phyloP scores from a whole-genome alignment of 2,113 vertebrate genomes.

The Hiodon tergisus region DNA sequence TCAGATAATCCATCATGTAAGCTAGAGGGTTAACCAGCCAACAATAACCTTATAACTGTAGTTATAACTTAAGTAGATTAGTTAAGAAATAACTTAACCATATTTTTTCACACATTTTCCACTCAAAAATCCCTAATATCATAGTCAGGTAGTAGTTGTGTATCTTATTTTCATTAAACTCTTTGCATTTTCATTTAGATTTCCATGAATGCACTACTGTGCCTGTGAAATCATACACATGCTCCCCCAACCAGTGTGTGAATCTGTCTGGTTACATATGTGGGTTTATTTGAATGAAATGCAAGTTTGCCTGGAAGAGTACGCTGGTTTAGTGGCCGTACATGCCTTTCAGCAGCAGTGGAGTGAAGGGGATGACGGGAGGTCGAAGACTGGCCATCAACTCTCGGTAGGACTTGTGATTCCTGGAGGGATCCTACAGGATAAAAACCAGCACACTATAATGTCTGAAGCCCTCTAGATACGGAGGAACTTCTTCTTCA shows the following conservation, averaged over 20 bases:
- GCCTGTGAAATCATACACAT: background rate
- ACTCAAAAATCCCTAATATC: too few species aligned
- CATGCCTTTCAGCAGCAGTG: conserved; percentile 84
- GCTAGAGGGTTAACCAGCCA: too few species aligned
- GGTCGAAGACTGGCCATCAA: conserved; percentile 85
- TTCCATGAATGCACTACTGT: background rate
- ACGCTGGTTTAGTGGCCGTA: background rate
- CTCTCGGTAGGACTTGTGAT: conserved; percentile 92
- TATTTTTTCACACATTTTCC: too few species aligned
- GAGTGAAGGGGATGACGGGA: conserved; percentile 89
- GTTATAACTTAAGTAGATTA: too few species aligned
- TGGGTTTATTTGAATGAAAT: background rate
- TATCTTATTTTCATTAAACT: too few species aligned
- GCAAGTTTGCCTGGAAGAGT: background rate
- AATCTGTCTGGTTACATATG: too few species aligned
- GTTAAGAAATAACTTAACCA: too few species aligned
- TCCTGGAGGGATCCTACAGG: conserved; percentile 85
- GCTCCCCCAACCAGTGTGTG: background rate
- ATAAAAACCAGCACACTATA: conserved; percentile 16
- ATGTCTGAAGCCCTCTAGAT: background rate
- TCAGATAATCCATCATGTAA: too few species aligned
- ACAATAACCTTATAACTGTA: too few species aligned
- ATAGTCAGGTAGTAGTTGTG: too few species aligned
- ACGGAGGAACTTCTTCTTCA: background rate
- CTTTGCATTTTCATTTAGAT: too few species aligned